phyloP scores from a whole-genome alignment of 2,888 invertebrate genomes.

The Oscheius onirici region DNA sequence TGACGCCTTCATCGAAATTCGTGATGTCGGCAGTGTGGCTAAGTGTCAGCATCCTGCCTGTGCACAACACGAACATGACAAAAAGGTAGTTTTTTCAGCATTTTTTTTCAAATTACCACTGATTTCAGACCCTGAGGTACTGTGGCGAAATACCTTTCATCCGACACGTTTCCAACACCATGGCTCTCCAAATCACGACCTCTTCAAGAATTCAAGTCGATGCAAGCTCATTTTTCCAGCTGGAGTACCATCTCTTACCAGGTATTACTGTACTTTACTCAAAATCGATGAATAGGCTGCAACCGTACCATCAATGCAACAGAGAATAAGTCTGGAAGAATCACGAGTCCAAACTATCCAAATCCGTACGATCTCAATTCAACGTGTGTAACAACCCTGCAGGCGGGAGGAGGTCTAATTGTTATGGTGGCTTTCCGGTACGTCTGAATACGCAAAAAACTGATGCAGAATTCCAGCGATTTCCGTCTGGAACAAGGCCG shows the following conservation, averaged over 20 bases:
- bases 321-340: conserved; percentile 44
- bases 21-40: conserved; percentile 46
- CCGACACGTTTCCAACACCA: conserved; percentile 47
- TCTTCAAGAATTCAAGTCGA: conserved; percentile 45
- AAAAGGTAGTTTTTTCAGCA: conserved; percentile 33
- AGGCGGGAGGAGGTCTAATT: conserved; percentile 26
- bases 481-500: conserved; percentile 19
- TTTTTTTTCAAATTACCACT: background rate
- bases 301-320: conserved; percentile 63
- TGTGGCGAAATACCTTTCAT: conserved; percentile 13
- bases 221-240: conserved; percentile 39
- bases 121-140: conserved; percentile 8
- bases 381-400: conserved; percentile 52
- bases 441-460: background rate
- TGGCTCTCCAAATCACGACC: conserved; percentile 49
- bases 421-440: conserved; percentile 10
- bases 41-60: conserved; percentile 55
- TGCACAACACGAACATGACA: conserved; percentile 41
- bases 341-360: conserved; percentile 66
- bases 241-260: conserved; percentile 43
- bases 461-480: conserved; percentile 1
- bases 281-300: conserved; percentile 50
- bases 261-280: background rate
- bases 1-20: conserved; percentile 47
- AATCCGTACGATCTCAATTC: conserved; percentile 57